Conservation (phyloP, 2,888 invertebrate genomes). For the Limnephilus marmoratus region DNA sequence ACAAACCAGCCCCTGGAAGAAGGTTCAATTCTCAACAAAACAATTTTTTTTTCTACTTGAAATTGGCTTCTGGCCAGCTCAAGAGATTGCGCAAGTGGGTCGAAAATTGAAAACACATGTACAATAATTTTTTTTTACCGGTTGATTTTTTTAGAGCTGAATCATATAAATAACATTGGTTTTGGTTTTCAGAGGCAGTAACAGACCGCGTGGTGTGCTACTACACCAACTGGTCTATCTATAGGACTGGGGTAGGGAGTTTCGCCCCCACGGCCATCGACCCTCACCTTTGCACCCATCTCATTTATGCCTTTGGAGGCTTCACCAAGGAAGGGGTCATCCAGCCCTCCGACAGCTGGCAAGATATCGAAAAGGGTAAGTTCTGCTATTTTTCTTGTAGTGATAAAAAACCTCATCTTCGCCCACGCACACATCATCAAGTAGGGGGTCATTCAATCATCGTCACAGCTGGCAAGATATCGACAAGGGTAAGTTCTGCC, state of each 20-base stretch:
- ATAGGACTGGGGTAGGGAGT: conserved; percentile 92
- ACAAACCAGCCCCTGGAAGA: too few species aligned
- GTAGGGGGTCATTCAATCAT: conserved; percentile 92
- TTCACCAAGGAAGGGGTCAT: conserved; percentile 94
- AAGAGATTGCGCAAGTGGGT: too few species aligned
- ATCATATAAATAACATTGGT: neutral
- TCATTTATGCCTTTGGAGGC: conserved; percentile 94
- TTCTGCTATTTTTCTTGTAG: neutral
- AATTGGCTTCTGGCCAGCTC: too few species aligned
- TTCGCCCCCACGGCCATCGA: conserved; percentile 96
- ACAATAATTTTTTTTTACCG: too few species aligned
- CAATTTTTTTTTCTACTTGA: too few species aligned
- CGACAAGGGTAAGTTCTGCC: conserved; percentile 85
- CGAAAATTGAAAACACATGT: too few species aligned
- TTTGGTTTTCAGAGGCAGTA: neutral
- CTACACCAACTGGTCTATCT: conserved; percentile 96
- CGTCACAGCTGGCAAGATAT: conserved; percentile 96
- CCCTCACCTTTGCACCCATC: conserved; percentile 94
- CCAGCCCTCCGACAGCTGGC: conserved; percentile 95
- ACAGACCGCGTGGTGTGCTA: conserved; percentile 90
- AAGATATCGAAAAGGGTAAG: conserved; percentile 95
- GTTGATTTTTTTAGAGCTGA: too few species aligned
- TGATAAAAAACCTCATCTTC: conserved; percentile 79
- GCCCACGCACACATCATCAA: conserved; percentile 92
- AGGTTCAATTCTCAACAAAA: too few species aligned